A percentile compares a stretch with the other conserved stretches of the same genome.
These are phyloP conservation scores for Mythimna albipuncta DNA, from an alignment of 2,888 invertebrate species.

Conservation along the genomic window DNA sequence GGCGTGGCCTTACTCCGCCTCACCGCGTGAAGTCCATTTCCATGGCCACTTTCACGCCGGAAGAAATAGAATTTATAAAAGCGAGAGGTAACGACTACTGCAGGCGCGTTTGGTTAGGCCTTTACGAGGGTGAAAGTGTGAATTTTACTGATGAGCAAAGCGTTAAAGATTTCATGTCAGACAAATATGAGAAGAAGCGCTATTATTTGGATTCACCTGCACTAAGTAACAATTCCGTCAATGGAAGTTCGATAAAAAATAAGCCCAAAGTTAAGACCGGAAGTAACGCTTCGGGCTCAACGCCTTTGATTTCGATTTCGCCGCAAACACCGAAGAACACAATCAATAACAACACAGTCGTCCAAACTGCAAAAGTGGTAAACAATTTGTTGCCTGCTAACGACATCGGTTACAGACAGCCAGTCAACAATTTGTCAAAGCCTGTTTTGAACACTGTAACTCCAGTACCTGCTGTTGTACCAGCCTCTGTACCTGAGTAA, in stretches of 20 bases:
- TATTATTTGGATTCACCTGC: slow-evolving; percentile 86
- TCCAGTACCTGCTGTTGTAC: slow-evolving; percentile 61
- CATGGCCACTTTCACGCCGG: slow-evolving; percentile 99
- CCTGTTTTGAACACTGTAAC: slow-evolving; percentile 72
- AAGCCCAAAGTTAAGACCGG: slow-evolving; percentile 80
- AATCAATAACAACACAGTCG: slow-evolving; percentile 76
- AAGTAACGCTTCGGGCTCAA: slow-evolving; percentile 71
- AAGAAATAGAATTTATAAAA: slow-evolving; percentile 98
- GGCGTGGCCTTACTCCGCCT: slow-evolving; percentile 99
- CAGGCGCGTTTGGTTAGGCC: slow-evolving; percentile 97
- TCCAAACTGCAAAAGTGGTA: slow-evolving; percentile 78
- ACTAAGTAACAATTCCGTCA: slow-evolving; percentile 73
- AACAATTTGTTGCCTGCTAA: slow-evolving; percentile 75
- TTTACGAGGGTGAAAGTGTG: slow-evolving; percentile 94
- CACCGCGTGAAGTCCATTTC: slow-evolving; percentile 99
- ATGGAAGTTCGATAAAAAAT: slow-evolving; percentile 79
- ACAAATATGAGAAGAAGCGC: slow-evolving; percentile 98
- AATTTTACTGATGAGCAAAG: slow-evolving; percentile 97
- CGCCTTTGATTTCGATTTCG: slow-evolving; percentile 84
- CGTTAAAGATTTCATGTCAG: slow-evolving; percentile 97
- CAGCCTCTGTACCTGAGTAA: slow-evolving; percentile 85
- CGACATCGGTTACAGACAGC: slow-evolving; percentile 81
- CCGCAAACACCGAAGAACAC: slow-evolving; percentile 76
- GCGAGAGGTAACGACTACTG: slow-evolving; percentile 98
- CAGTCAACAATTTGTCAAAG: slow-evolving; percentile 78